phyloP scores from a whole-genome alignment of 2,888 invertebrate genomes.

The Lithosia quadra region DNA sequence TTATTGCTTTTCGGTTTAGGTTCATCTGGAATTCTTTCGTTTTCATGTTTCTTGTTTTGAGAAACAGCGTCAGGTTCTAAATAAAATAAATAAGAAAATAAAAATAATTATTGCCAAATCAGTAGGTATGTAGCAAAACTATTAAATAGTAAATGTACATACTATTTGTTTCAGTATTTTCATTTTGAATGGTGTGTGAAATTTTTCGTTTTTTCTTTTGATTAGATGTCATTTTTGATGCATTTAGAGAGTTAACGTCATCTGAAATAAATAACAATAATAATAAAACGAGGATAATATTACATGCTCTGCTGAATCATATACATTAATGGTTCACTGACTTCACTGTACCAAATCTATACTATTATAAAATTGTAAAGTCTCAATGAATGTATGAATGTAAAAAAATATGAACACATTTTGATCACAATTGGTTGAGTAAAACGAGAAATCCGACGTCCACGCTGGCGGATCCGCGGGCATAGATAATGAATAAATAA shows the following conservation, averaged over 20 bases:
- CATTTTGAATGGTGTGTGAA: neutral
- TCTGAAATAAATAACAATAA: constrained; percentile 37
- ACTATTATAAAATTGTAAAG: too few species aligned
- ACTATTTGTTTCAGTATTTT: constrained; percentile 3
- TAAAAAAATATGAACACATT: too few species aligned
- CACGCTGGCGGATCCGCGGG: too few species aligned
- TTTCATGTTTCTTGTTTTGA: constrained; percentile 14
- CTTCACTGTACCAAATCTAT: too few species aligned
- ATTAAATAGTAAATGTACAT: neutral
- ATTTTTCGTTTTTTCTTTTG: constrained; percentile 57
- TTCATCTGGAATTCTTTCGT: constrained; percentile 14
- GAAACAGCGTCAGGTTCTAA: constrained; percentile 17
- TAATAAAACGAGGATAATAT: too few species aligned
- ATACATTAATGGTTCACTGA: too few species aligned
- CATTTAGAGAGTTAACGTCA: constrained; percentile 24
- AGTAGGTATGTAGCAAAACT: neutral
- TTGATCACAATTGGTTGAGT: too few species aligned
- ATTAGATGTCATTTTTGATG: constrained; percentile 26
- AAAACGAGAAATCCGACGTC: too few species aligned
- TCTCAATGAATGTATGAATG: too few species aligned
- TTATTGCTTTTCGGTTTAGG: constrained; percentile 33
- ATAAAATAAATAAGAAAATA: neutral
- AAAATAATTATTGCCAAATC: neutral
- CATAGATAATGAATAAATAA: neutral
- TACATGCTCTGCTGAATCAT: neutral